Conservation (phyloP, 2,113 vertebrate genomes). For the Euleptes europaea region DNA sequence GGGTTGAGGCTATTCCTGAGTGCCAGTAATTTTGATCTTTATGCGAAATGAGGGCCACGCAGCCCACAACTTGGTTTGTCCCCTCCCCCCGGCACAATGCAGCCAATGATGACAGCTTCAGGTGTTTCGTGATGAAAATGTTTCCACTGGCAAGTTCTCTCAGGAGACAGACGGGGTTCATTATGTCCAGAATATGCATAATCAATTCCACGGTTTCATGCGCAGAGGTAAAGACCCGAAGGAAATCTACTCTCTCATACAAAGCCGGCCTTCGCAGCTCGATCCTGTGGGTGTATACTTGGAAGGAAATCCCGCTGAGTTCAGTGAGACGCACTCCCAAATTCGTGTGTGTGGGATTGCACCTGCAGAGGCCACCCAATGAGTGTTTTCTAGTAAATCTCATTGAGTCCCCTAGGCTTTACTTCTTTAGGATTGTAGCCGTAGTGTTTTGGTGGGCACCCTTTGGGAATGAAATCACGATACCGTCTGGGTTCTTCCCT, state of each 20-base stretch:
- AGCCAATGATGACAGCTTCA: slow-evolving; percentile 15
- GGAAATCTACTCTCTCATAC: neutral
- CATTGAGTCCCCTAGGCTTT: neutral
- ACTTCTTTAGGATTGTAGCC: neutral
- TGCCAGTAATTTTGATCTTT: neutral
- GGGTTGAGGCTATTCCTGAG: neutral
- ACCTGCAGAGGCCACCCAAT: neutral
- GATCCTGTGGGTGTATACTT: neutral
- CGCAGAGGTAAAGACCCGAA: neutral
- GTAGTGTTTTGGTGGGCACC: neutral
- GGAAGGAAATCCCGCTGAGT: neutral
- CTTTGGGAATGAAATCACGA: too few species aligned
- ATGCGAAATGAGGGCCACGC: slow-evolving; percentile 4
- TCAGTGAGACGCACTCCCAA: neutral
- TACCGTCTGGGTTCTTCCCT: too few species aligned
- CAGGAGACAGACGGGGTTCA: neutral
- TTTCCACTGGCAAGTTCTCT: neutral
- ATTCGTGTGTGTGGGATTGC: too few species aligned
- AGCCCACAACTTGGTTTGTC: neutral
- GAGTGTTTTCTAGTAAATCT: neutral
- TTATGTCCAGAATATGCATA: neutral
- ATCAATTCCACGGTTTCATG: neutral
- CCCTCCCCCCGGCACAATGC: neutral
- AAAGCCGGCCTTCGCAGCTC: neutral
- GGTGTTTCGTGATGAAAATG: slow-evolving; percentile 31